Conservation (phyloP, 1,140 invertebrate species). For the Condylostylus longicornis region DNA sequence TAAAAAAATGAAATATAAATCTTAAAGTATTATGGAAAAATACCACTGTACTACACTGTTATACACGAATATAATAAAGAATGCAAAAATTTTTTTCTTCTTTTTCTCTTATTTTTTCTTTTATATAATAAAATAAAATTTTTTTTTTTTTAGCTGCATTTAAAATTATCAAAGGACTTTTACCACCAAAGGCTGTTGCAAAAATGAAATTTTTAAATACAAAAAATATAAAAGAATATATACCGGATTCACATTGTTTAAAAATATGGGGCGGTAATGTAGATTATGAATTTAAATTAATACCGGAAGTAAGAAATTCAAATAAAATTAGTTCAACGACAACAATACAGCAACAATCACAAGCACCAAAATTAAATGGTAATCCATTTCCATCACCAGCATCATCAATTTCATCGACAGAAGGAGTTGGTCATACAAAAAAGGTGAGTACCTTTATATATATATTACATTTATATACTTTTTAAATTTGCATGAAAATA, state of each 20-base stretch:
- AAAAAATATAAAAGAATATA: constrained; percentile 56
- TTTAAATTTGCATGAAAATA: no score
- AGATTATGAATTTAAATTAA: constrained; percentile 55
- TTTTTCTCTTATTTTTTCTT: constrained; percentile 1
- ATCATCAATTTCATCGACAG: no score
- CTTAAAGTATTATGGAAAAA: no score
- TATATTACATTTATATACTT: no score
- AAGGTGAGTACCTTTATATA: no score
- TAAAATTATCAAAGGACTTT: constrained; percentile 77
- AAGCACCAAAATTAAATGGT: no score
- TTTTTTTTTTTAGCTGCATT: constrained; percentile 58
- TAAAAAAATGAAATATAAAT: no score
- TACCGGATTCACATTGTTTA: constrained; percentile 57
- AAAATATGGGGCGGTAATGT: constrained; percentile 75
- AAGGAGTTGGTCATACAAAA: no score
- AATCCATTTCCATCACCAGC: no score
- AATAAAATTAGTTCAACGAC: no score
- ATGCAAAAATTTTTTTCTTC: not conserved
- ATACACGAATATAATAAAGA: not conserved
- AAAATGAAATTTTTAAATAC: constrained; percentile 81
- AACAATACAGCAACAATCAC: no score
- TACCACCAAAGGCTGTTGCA: constrained; percentile 76
- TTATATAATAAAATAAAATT: constrained; percentile 2
- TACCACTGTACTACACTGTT: not conserved
- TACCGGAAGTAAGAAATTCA: no score